Evolutionary conservation across 2,888 invertebrate genomes (phyloP).

Genomic region (Metopia argyrocephala): DNA sequence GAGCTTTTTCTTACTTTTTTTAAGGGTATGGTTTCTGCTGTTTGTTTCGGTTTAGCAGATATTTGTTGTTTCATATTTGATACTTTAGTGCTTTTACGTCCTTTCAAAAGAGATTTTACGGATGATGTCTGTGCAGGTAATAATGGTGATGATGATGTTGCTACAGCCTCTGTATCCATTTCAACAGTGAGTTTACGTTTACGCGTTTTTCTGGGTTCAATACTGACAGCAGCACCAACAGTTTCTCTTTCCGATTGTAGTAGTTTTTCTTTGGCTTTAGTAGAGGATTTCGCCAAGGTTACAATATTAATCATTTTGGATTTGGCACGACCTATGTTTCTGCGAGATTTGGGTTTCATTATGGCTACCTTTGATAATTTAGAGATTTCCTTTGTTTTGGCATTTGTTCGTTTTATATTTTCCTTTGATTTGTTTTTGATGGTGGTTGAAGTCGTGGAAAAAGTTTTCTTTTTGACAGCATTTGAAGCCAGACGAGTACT

Average conservation of each 20-base stretch:
- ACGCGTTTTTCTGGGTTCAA: background rate
- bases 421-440: slow-evolving; percentile 4
- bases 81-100: slow-evolving; percentile 64
- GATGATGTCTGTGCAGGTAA: slow-evolving; percentile 49
- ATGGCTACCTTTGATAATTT: slow-evolving; percentile 38
- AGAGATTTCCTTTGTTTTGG: slow-evolving; percentile 42
- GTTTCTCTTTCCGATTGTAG: background rate
- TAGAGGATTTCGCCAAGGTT: slow-evolving; percentile 26
- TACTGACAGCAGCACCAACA: background rate
- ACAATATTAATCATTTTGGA: slow-evolving; percentile 51
- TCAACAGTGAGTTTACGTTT: slow-evolving; percentile 53
- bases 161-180: background rate
- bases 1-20: background rate
- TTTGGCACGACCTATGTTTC: slow-evolving; percentile 42
- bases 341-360: slow-evolving; percentile 50
- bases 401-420: slow-evolving; percentile 10
- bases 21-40: slow-evolving; percentile 7
- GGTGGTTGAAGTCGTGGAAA: background rate
- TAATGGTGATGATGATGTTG: background rate
- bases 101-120: background rate
- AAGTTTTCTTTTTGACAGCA: slow-evolving; percentile 3
- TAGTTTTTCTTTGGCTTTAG: slow-evolving; percentile 23
- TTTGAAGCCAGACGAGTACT: slow-evolving; percentile 28
- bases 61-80: slow-evolving; percentile 29
- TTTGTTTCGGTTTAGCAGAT: slow-evolving; percentile 5